Percentiles rank a stretch among this genome's conserved stretches.
Evolutionary conservation across 2,797 vertebrate species (phyloP).

Genomic region (Diplodus sargus): DNA sequence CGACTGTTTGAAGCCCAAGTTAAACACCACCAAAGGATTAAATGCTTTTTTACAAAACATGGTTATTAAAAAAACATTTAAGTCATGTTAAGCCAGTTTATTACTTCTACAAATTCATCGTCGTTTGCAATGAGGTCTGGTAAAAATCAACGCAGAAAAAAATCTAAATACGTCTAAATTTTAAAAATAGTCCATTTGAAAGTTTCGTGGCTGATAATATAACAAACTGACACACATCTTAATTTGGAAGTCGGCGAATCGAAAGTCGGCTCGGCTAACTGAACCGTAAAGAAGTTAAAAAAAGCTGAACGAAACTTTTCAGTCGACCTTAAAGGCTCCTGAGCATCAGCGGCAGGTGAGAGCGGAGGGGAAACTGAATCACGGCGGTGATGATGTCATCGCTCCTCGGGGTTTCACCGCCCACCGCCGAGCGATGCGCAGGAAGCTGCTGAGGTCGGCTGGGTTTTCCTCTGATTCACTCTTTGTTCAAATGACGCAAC

Average conservation of each 20-base stretch:
- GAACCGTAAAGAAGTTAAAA: no score
- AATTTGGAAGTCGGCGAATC: no score
- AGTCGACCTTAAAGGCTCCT: slow-evolving; percentile 30
- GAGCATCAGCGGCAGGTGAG: slow-evolving; percentile 8
- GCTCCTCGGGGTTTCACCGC: slow-evolving; percentile 42
- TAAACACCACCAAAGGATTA: no score
- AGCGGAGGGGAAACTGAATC: background rate
- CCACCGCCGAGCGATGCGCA: slow-evolving; percentile 19
- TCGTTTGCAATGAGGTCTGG: no score
- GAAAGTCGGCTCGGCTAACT: background rate
- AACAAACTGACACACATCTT: background rate
- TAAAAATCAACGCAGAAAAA: no score
- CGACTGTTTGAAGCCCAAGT: no score
- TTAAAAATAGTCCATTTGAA: background rate
- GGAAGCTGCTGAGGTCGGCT: slow-evolving; percentile 65
- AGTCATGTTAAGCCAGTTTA: background rate
- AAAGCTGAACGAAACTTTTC: background rate
- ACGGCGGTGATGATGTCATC: slow-evolving; percentile 7
- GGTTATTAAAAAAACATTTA: background rate
- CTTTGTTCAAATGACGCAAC: background rate
- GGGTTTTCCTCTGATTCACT: slow-evolving; percentile 61
- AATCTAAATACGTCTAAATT: no score
- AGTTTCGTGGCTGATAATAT: background rate
- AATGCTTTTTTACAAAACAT: no score
- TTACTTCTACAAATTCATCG: background rate